Evolutionary conservation across 37 sponge, comb jelly and placozoan species (phyloP), one percentile per base, ranked within the genome.

Genomic region (Sycon ciliatum): DNA sequence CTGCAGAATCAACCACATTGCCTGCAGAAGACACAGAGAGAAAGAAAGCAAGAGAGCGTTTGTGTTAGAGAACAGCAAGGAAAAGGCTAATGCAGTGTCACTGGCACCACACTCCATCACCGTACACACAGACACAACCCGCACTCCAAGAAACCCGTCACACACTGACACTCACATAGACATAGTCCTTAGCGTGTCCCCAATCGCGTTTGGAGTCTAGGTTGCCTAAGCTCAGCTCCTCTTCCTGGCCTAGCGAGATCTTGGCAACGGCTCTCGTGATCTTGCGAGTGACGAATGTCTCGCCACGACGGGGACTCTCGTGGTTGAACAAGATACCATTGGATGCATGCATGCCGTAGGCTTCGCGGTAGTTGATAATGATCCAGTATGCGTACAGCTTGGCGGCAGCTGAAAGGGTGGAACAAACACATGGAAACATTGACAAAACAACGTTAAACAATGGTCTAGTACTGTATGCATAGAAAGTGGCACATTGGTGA

Each of bases 1-100:
- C 71, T 92, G 93, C 0, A 92, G 46, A 89, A 92, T 92, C 75
- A 87, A 40, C 88, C 89, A 92, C 93, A 92, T 92, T 18, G 89
- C 88, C 89, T 87, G 42, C 46, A 56, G 27, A 35, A 37, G 13
- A 38, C 20, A 22, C 33, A 68, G 18, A 18, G 18, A 28, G 28
- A 28, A 60, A 26, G 13, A 24, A 20, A 20, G 63, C n/a, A 24
- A 20, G n/a, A 9, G 11, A 23, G 24, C 66, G 34, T 4, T 28
- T n/a, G 7, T 18, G 4, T 28, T 35, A 26, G 1, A 26, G 56
- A 3, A 55, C 24, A 1, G 56, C 3, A 26, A 55, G 56, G 24
- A 3, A 26, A 26, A 26, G 24, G 56, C 24, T 1, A 26, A 3
- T 26, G 56, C 24, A 3, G 1, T 26, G 56, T 2, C 56, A 3